Evolutionary conservation across 2,113 vertebrate species (phyloP), one percentile per base, ranked within the genome.

Genomic region (Erythrocercus mccallii): DNA sequence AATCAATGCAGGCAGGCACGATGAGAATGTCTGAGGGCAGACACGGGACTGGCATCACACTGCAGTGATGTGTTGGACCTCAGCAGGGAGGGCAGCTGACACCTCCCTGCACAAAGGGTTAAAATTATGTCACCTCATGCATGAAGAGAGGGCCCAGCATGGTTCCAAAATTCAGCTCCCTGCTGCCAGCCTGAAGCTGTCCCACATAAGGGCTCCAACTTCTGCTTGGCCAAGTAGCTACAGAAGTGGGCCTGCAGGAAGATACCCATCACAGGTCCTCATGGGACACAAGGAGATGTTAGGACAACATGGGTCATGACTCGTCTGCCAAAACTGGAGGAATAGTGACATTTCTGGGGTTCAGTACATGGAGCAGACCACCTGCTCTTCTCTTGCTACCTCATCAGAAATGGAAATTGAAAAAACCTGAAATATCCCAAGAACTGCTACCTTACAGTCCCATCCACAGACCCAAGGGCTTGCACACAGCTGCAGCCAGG

Each of bases 71-170:
- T 11, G 18, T 12, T 81, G 35, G 54, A 31, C 72, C 66, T 84
- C 84, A 88, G 56, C 60, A 92, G 47, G 0, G 0, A 65, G 50
- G 31, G 72, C 27, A 53, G 37, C 66, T 72, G 20, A 66, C 54
- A 37, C 17, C 23, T 61, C 28, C 35, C n/a, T 6, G 31, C 33
- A 69, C 7, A 69, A 81, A 88, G 68, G 47, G 54, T 82, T 92
- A 54, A 86, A 88, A 23, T 0, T 0, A 64, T 61, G 48, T 31
- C 45, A 92, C 22, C 16, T 76, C 44, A 35, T 15, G 10, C 60
- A 50, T 3, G 19, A 48, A 65, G n/a, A 5, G 3, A 4, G 9
- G 12, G 2, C 7, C 15, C 40, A 72, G 27, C 0, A 0, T 6
- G 15, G 10, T 56, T 25, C 40, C 58, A 77, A 68, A 93, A 82